Percentiles rank a stretch among this genome's conserved stretches.
phyloP scores from a whole-genome alignment of 92 coral and sea anemone species.

The Parazoanthus swiftii region DNA sequence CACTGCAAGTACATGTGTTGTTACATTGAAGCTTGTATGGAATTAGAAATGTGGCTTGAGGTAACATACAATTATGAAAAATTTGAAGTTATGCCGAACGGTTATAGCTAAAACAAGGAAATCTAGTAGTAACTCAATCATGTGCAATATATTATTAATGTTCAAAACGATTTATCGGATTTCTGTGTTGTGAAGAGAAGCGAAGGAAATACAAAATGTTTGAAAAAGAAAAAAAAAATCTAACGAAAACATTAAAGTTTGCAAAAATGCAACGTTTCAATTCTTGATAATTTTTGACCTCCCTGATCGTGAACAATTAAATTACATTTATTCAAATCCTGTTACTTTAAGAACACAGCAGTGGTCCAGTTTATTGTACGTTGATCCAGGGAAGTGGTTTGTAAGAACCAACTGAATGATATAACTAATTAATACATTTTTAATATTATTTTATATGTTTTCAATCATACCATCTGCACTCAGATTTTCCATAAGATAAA shows the following conservation, averaged over 20 bases:
- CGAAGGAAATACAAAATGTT: not conserved
- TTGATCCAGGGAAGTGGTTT: not conserved
- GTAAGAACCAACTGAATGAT: not conserved
- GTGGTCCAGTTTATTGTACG: not conserved
- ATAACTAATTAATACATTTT: not conserved
- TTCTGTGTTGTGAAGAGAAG: no score
- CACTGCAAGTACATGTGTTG: not conserved
- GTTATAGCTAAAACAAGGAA: not conserved
- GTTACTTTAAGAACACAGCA: not conserved
- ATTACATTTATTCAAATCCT: not conserved
- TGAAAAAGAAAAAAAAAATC: not conserved
- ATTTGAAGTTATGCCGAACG: not conserved
- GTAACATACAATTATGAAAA: no score
- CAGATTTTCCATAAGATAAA: constrained; percentile 11
- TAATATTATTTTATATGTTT: not conserved
- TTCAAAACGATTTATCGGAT: not conserved
- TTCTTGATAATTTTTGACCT: not conserved
- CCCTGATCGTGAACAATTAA: not conserved
- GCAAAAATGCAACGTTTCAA: not conserved
- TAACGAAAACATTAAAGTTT: not conserved
- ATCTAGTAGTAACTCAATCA: not conserved
- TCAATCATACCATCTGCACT: constrained; percentile 12
- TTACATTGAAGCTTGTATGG: not conserved
- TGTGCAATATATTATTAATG: no score
- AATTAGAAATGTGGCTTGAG: no score